Conservation (phyloP, 2,888 invertebrate species). For the Acrocyrtus sp. region DNA sequence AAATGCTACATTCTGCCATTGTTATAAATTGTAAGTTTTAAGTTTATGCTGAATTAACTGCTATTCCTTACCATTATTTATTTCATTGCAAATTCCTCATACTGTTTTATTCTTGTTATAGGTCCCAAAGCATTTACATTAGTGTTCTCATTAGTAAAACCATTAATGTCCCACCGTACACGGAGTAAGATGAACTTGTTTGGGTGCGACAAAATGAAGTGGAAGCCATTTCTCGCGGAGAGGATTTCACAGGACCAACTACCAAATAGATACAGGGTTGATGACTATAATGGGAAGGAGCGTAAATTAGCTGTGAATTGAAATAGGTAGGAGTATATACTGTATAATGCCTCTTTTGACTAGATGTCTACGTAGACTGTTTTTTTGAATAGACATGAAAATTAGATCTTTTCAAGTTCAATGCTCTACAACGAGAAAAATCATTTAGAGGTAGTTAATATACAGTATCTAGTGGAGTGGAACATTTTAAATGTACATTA, state of each 20-base stretch:
- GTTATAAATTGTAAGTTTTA: conserved; percentile 43
- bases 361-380: no score
- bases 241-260: conserved; percentile 40
- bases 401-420: no score
- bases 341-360: no score
- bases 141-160: conserved; percentile 40
- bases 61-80: not conserved
- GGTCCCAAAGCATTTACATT: conserved; percentile 45
- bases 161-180: conserved; percentile 43
- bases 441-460: no score
- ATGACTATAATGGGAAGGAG: not conserved
- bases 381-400: no score
- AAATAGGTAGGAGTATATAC: not conserved
- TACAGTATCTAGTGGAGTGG: no score
- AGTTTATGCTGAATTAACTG: not conserved
- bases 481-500: no score
- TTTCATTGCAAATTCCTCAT: not conserved
- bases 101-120: not conserved
- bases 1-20: conserved; percentile 38
- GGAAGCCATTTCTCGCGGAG: conserved; percentile 30
- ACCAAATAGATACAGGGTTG: conserved; percentile 28
- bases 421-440: no score
- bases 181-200: conserved; percentile 24
- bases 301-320: not conserved
- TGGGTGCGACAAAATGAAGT: conserved; percentile 34